Evolutionary conservation across 2,888 invertebrate genomes (phyloP).

Genomic region (Petrophora chlorosata): DNA sequence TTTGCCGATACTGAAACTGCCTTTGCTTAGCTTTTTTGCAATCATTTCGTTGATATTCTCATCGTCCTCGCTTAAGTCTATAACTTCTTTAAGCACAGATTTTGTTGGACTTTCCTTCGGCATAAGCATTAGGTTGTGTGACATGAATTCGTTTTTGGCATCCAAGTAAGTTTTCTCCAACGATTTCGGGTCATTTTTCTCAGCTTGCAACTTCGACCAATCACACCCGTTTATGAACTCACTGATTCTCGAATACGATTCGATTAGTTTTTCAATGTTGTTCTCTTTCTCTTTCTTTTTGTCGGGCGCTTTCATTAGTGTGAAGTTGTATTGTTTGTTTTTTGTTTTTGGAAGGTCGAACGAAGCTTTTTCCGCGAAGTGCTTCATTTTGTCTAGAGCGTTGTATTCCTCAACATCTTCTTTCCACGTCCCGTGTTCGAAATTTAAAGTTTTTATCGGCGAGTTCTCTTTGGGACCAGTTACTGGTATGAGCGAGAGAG

Average conservation of each 20-base stretch:
- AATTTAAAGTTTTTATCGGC: conserved; percentile 64
- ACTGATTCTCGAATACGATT: conserved; percentile 75
- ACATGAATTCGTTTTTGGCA: conserved; percentile 80
- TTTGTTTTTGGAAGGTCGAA: conserved; percentile 74
- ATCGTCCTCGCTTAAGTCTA: conserved; percentile 73
- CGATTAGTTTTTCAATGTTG: conserved; percentile 70
- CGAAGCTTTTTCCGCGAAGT: conserved; percentile 78
- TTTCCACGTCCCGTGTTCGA: conserved; percentile 64
- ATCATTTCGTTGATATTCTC: conserved; percentile 62
- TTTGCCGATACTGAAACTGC: conserved; percentile 69
- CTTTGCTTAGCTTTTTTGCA: conserved; percentile 64
- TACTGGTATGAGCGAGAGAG: conserved; percentile 76
- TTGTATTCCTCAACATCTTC: conserved; percentile 73
- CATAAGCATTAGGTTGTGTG: conserved; percentile 71
- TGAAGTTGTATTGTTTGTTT: conserved; percentile 60
- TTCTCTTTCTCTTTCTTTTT: conserved; percentile 55
- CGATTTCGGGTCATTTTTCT: conserved; percentile 64
- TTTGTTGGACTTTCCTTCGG: conserved; percentile 66
- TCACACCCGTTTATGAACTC: conserved; percentile 80
- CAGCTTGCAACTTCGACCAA: conserved; percentile 68
- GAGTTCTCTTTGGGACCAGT: conserved; percentile 66
- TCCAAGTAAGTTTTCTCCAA: conserved; percentile 75
- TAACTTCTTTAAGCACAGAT: conserved; percentile 67
- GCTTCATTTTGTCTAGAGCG: conserved; percentile 79
- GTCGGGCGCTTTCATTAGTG: conserved; percentile 47